These are phyloP conservation scores for Mercenaria mercenaria DNA, from an alignment of 1,140 invertebrate species.

Conservation along the genomic window DNA sequence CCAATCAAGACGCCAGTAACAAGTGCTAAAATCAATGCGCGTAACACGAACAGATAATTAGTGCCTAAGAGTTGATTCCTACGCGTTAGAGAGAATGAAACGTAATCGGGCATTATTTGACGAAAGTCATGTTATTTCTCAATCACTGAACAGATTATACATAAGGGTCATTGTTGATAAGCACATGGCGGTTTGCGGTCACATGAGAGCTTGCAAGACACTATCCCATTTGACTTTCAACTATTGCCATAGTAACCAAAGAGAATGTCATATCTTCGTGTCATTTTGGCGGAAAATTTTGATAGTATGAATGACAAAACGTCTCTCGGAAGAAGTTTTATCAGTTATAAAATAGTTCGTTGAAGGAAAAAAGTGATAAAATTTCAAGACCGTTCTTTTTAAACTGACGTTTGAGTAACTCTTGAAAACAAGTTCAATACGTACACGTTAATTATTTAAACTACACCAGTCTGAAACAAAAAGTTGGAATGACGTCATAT, in stretches of 20 bases:
- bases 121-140: slow-evolving; percentile 19
- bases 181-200: not conserved
- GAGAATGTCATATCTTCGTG: not conserved
- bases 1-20: slow-evolving; percentile 34
- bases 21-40: slow-evolving; percentile 15
- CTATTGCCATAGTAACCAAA: not conserved
- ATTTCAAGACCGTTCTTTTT: not conserved
- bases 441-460: too few relatives aligned
- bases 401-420: too few relatives aligned
- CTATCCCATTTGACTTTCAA: not conserved
- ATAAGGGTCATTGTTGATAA: not conserved
- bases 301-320: not conserved
- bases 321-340: not conserved
- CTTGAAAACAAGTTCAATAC: too few relatives aligned
- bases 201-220: not conserved
- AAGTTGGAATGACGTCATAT: too few relatives aligned
- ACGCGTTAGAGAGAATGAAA: not conserved
- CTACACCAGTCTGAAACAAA: too few relatives aligned
- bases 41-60: slow-evolving; percentile 10
- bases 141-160: not conserved
- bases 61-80: not conserved
- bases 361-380: not conserved
- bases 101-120: not conserved
- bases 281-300: not conserved
- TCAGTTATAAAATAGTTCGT: not conserved